Conservation (phyloP, 1,140 invertebrate species). For the Scylla paramamosain region DNA sequence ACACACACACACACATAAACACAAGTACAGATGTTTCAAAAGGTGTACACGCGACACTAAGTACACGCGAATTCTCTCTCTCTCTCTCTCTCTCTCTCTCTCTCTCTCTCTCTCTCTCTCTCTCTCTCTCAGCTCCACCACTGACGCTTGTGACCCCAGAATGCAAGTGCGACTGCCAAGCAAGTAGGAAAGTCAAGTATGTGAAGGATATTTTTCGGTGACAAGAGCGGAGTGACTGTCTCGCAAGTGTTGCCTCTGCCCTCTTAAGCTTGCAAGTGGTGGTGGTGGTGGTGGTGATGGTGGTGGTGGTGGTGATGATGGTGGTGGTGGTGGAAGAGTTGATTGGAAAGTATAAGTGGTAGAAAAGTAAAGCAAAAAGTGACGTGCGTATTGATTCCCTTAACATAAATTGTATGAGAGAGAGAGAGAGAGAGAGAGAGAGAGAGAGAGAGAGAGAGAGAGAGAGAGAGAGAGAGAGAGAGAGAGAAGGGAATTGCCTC, state of each 20-base stretch:
- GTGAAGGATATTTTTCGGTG: too few relatives aligned
- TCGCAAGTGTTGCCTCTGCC: too few relatives aligned
- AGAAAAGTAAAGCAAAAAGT: neutral
- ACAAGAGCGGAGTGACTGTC: too few relatives aligned
- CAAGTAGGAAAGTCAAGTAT: too few relatives aligned
- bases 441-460: constrained; percentile 9
- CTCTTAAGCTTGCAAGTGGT: neutral
- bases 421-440: neutral
- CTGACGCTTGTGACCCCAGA: too few relatives aligned
- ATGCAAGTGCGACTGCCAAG: too few relatives aligned
- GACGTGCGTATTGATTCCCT: too few relatives aligned
- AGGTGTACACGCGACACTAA: neutral
- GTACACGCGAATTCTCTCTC: neutral
- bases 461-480: constrained; percentile 20
- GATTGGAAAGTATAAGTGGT: neutral
- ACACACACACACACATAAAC: too few relatives aligned
- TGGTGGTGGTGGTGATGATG: neutral
- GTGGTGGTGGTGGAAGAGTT: neutral
- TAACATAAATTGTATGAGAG: neutral
- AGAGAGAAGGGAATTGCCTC: neutral
- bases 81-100: too few relatives aligned
- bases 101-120: too few relatives aligned
- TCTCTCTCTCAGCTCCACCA: too few relatives aligned
- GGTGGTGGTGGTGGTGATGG: neutral
- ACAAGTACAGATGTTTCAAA: too few relatives aligned